Base-by-base conservation (phyloP, 1,140 invertebrate species). In the Drosophila serrata region DNA sequence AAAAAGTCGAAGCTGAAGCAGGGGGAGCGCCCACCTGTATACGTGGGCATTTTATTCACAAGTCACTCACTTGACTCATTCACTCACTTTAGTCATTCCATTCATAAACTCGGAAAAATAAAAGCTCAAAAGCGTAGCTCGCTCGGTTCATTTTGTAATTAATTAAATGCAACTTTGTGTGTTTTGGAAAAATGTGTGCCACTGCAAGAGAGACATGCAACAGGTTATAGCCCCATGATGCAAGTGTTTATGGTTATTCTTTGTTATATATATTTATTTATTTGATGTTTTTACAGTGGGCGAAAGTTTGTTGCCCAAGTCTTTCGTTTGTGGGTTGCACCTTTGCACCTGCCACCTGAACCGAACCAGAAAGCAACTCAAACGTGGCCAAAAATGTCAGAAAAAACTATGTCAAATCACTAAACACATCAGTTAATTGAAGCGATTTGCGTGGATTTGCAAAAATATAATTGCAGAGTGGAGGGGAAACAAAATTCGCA, bases 101-200 rank as follows among this genome's bases (percentile, higher is more conserved):
- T 88, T 88, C 84, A 88, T 88, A 85, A 90, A 90, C 43, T 78
- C 45, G 35, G 43, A 58, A 74, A 49, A 64, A 37, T 37, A 60
- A 70, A 88, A 85, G 85, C 85, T 77, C 63, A 43, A 49, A 55
- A 39, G 58, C 75, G 42, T 40, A 70, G 68, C 68, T 40, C 22
- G 17, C 49, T 15, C 31, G 17, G 17, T 35, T 53, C 51, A 59
- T 72, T 86, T 85, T 75, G 85, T 86, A 84, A 88, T 88, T 90
- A 88, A 88, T 88, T 90, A 81, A 88, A 88, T 88, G 85, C 85
- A 85, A 79, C 65, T 72, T 49, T 57, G 65, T 48, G 65, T 57
- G 65, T 48, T 51, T 51, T 65, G 55, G 58, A 84, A 86, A 87
- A 88, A n/a, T n/a, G 77, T 88, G 81, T 90, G 85, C 86, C 79